These are phyloP conservation scores for Drosophila mercatorum DNA, from an alignment of 2,888 invertebrate genomes.

Conservation along the genomic window DNA sequence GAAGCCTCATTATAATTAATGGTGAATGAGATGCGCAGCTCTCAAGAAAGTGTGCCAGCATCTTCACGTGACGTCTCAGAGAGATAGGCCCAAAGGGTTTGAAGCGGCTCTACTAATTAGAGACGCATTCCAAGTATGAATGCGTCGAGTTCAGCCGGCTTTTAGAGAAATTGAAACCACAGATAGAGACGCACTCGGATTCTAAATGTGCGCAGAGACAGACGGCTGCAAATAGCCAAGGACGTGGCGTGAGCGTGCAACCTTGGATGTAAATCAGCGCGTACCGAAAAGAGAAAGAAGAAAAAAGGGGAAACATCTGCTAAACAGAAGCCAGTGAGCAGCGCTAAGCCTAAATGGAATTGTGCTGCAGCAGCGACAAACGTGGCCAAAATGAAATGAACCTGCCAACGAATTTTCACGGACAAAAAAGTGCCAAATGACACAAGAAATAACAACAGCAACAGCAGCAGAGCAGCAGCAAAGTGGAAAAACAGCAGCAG, in stretches of 20 bases:
- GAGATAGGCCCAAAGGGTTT: slow-evolving; percentile 15
- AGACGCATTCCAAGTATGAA: slow-evolving; percentile 39
- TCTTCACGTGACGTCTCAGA: slow-evolving; percentile 22
- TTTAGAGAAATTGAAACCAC: slow-evolving; percentile 38
- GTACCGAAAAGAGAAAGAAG: slow-evolving; percentile 2
- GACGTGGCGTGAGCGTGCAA: slow-evolving; percentile 25
- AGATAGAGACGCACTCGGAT: slow-evolving; percentile 30
- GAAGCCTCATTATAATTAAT: slow-evolving; percentile 51
- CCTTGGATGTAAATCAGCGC: slow-evolving; percentile 47
- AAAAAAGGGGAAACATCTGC: slow-evolving; percentile 28
- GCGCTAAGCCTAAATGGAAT: slow-evolving; percentile 21
- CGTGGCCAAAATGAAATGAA: slow-evolving; percentile 38
- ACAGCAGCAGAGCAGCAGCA: slow-evolving; percentile 10
- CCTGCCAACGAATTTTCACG: slow-evolving; percentile 36
- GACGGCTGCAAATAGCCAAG: slow-evolving; percentile 30
- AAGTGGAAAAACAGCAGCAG: slow-evolving; percentile 12
- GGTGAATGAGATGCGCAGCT: slow-evolving; percentile 20
- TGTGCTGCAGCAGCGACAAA: slow-evolving; percentile 15
- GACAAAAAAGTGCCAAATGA: slow-evolving; percentile 53
- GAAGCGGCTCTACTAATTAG: slow-evolving; percentile 46
- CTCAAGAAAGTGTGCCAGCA: slow-evolving; percentile 29
- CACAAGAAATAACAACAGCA: slow-evolving; percentile 37
- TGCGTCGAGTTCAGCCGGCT: slow-evolving; percentile 36
- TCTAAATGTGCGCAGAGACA: slow-evolving; percentile 2
- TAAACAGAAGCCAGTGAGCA: slow-evolving; percentile 18